phyloP scores from a whole-genome alignment of 2,888 invertebrate genomes.

The Drosophila mayaguana region DNA sequence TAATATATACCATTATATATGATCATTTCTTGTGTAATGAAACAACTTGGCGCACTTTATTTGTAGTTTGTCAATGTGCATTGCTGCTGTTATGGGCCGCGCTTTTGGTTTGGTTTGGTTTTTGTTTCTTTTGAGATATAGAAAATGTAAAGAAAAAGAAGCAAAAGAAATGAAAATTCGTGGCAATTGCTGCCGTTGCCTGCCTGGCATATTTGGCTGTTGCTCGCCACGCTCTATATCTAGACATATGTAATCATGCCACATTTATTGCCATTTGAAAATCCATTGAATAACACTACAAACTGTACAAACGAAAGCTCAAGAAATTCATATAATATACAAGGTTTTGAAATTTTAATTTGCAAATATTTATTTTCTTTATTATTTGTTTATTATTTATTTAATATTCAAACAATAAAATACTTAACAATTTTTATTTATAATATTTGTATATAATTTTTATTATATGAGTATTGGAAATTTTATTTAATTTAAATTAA shows the following conservation, averaged over 20 bases:
- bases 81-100: slow-evolving; percentile 46
- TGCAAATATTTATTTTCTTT: too few relatives aligned
- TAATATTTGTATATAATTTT: too few relatives aligned
- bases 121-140: slow-evolving; percentile 7
- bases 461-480: too few relatives aligned
- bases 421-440: too few relatives aligned
- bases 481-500: too few relatives aligned
- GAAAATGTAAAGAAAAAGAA: neutral
- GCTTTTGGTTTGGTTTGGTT: slow-evolving; percentile 36
- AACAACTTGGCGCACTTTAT: slow-evolving; percentile 39
- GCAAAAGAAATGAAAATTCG: slow-evolving; percentile 15
- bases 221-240: slow-evolving; percentile 55
- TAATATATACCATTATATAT: neutral
- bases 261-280: slow-evolving; percentile 23
- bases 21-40: slow-evolving; percentile 14
- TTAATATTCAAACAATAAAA: too few relatives aligned
- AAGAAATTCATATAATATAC: neutral
- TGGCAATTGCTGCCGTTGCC: slow-evolving; percentile 34
- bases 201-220: slow-evolving; percentile 46
- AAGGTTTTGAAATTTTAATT: too few relatives aligned
- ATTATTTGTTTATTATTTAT: too few relatives aligned
- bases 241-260: slow-evolving; percentile 28
- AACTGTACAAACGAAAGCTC: slow-evolving; percentile 4
- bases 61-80: slow-evolving; percentile 55
- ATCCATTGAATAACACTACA: slow-evolving; percentile 36